Evolutionary conservation across 2,113 vertebrate species (phyloP).

Genomic region (Alectura lathami): DNA sequence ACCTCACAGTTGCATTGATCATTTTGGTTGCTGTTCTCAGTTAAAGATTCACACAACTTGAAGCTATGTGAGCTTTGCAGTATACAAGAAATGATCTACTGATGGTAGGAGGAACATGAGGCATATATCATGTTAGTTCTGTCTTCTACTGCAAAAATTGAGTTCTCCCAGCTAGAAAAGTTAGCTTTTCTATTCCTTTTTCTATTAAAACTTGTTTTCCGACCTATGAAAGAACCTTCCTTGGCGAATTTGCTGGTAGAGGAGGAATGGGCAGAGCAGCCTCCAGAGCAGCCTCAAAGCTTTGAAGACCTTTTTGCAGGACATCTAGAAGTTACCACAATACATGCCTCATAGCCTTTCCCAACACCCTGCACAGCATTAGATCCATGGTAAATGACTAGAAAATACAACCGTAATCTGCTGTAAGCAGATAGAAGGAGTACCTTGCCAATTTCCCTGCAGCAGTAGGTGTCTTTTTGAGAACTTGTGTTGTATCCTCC

Average conservation of each 20-base stretch:
- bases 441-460: accelerated
- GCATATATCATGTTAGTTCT: not conserved
- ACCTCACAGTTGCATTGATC: not conserved
- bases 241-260: not conserved
- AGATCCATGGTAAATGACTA: not conserved
- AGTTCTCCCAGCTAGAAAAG: not conserved
- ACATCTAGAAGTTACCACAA: not conserved
- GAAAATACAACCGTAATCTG: not conserved
- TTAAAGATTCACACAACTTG: not conserved
- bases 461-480: not conserved
- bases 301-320: not conserved
- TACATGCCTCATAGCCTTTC: not conserved
- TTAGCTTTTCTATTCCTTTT: not conserved
- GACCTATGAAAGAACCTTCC: not conserved
- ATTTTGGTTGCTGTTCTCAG: not conserved
- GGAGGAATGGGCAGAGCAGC: not conserved
- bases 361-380: not conserved
- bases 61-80: not conserved
- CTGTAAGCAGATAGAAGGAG: not conserved
- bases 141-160: not conserved
- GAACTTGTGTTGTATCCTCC: not conserved
- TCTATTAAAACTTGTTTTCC: not conserved
- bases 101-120: not conserved
- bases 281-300: not conserved
- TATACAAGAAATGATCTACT: not conserved